Evolutionary conservation across 2,113 vertebrate genomes (phyloP).

Genomic region (Acinonyx jubatus): DNA sequence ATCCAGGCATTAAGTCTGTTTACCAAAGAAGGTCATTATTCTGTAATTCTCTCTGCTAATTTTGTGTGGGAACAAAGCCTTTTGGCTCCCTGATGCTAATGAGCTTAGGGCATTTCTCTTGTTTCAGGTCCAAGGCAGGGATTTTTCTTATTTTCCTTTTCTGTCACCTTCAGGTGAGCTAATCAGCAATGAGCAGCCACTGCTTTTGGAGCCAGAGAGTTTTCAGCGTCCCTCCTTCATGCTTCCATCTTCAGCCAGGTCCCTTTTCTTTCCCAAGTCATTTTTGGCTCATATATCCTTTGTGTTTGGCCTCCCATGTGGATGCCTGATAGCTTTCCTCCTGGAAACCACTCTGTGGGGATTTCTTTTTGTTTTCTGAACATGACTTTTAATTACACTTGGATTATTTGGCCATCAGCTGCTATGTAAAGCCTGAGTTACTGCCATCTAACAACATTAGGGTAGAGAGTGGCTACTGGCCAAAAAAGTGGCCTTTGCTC

Average conservation of each 20-base stretch:
- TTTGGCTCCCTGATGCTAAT: conserved; percentile 64
- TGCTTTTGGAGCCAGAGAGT: neutral
- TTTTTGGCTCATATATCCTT: conserved; percentile 24
- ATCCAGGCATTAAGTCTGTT: conserved; percentile 48
- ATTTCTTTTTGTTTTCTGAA: conserved; percentile 72
- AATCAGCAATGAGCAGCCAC: conserved; percentile 64
- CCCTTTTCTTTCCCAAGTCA: neutral
- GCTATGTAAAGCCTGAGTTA: neutral
- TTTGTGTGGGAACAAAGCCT: conserved; percentile 66
- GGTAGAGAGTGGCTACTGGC: neutral
- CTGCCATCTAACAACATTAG: neutral
- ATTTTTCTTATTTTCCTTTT: conserved; percentile 61
- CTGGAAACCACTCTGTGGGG: neutral
- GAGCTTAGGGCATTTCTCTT: conserved; percentile 69
- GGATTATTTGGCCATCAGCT: conserved; percentile 58
- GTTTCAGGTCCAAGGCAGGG: conserved; percentile 58
- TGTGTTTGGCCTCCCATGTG: conserved; percentile 38
- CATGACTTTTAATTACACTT: conserved; percentile 71
- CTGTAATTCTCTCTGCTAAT: conserved; percentile 67
- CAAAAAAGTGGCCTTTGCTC: neutral
- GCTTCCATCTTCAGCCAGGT: neutral
- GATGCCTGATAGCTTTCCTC: conserved; percentile 62
- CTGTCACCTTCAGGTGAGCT: conserved; percentile 69
- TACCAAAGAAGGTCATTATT: conserved; percentile 49
- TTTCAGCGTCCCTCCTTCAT: neutral